Evolutionary conservation across 2,888 invertebrate species (phyloP).

Genomic region (Idaea aversata): DNA sequence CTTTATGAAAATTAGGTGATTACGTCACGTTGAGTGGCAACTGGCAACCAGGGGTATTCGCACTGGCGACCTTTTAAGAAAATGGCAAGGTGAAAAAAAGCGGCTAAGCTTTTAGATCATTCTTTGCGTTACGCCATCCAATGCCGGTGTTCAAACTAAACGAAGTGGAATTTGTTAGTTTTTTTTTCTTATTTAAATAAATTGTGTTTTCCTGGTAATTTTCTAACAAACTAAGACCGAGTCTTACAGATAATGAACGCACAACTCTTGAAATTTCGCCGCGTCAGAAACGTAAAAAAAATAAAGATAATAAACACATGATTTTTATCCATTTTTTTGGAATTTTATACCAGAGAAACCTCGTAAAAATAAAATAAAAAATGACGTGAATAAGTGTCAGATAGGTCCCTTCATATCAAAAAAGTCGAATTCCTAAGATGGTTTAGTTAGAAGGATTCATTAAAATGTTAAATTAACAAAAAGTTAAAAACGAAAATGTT

Average conservation of each 20-base stretch:
- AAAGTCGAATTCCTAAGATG: no score
- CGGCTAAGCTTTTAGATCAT: background rate
- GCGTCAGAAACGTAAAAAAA: no score
- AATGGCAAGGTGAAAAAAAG: background rate
- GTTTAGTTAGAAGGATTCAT: no score
- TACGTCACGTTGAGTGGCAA: conserved; percentile 6
- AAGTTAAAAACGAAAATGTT: no score
- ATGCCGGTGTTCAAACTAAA: background rate
- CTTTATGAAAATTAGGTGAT: conserved; percentile 7
- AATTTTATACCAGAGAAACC: no score
- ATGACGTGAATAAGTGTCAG: no score
- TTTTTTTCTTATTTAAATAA: background rate
- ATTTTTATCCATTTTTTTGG: no score
- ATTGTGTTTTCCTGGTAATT: background rate
- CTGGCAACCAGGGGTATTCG: conserved; percentile 1
- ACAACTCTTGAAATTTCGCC: no score
- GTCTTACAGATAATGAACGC: background rate
- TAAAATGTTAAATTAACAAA: no score
- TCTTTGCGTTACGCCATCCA: background rate
- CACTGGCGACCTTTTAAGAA: background rate
- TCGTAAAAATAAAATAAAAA: no score
- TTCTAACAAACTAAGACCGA: background rate
- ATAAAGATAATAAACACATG: no score
- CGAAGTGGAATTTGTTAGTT: background rate
- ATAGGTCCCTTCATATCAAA: no score